Base-by-base conservation (phyloP, 2,113 vertebrate genomes). In the Dasyprocta punctata region DNA sequence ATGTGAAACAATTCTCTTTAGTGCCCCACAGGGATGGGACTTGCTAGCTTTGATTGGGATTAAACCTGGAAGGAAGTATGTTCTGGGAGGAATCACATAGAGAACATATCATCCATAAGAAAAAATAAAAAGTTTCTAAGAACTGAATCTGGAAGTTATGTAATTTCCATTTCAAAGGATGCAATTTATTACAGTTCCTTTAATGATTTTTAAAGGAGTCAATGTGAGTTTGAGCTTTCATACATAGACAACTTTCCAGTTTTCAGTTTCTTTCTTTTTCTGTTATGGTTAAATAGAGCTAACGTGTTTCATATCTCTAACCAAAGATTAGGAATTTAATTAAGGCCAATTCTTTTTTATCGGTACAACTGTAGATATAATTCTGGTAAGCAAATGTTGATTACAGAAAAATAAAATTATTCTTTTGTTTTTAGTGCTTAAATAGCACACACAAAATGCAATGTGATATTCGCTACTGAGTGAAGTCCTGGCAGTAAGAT, bases 1-100 rank as follows among this genome's bases (percentile, higher is more conserved):
- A 95, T 94, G 56, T 94, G 95, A 97, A 98, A 96, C 86, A 77
- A 95, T 98, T 98, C 90, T 54, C 98, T 98, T 98, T 97, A 98
- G 97, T 98, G 92, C 95, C 96, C 96, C 93, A 97, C 96, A 96
- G 97, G 95, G 95, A 97, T 98, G 87, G 47, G 58, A 87, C 96
- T 96, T 94, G 83, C 87, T 94, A 69, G 49, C 82, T 97, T 98
- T 98, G 97, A 98, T 98, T 97, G 97, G 97, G 97, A 98, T 98
- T 98, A 98, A 94, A 97, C 90, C 84, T 96, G 90, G 93, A 84
- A 95, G 77, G 67, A 97, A 82, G 36, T 96, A 71, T 86, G 75
- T 90, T 93, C 56, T 95, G 77, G 73, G 96, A 97, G 97, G 96
- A 97, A 98, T 96, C 83, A 93, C 94, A 92, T 89, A 89, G 83